phyloP scores from a whole-genome alignment of 2,888 invertebrate species.

The Drosophila helvetica region DNA sequence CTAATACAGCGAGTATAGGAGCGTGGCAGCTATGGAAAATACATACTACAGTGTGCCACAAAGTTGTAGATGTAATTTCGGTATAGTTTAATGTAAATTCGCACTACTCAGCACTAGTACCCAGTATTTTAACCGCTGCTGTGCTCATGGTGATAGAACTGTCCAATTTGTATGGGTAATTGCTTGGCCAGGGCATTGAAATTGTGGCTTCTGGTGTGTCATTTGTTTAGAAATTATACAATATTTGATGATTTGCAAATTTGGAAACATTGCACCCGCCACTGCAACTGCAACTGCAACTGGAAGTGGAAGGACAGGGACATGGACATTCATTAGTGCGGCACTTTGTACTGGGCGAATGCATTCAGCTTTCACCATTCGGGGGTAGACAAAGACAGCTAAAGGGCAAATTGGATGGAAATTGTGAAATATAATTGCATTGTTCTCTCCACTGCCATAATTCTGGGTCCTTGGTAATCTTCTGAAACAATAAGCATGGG shows the following conservation, averaged over 20 bases:
- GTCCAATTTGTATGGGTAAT: constrained; percentile 57
- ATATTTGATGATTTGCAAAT: constrained; percentile 63
- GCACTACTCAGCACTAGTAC: not conserved
- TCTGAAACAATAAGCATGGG: constrained; percentile 38
- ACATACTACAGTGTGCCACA: no score
- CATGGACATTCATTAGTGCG: constrained; percentile 1
- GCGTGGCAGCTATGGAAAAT: no score
- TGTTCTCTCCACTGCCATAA: constrained; percentile 15
- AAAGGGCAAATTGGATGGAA: constrained; percentile 56
- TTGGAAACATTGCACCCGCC: constrained; percentile 25
- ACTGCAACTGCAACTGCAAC: not conserved
- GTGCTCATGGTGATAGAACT: constrained; percentile 6
- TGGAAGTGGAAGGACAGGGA: not conserved
- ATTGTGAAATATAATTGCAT: constrained; percentile 39
- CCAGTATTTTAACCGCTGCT: constrained; percentile 20
- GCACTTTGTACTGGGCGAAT: constrained; percentile 6
- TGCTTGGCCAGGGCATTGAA: constrained; percentile 46
- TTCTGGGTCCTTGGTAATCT: constrained; percentile 31
- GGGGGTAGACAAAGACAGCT: constrained; percentile 32
- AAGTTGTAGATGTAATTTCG: no score
- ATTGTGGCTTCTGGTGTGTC: constrained; percentile 37
- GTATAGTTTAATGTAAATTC: no score
- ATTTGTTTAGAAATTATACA: constrained; percentile 68
- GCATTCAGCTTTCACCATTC: constrained; percentile 6
- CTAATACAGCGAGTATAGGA: no score